phyloP scores from a whole-genome alignment of 2,113 vertebrate genomes.

The Periophthalmus modestus region DNA sequence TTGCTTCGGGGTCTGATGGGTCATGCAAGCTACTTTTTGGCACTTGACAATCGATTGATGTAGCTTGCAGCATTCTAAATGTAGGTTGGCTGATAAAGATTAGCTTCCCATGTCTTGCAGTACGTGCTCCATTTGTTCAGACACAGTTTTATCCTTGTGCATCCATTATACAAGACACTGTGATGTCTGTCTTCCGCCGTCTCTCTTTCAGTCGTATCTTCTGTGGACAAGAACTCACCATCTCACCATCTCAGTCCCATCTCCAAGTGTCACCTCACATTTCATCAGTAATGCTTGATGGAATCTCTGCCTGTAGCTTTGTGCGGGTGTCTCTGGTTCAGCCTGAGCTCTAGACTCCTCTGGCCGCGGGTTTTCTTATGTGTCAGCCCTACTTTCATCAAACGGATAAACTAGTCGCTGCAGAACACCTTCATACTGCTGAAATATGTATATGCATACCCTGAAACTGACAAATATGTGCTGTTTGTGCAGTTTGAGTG shows the following conservation, averaged over 20 bases:
- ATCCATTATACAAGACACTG: constrained; percentile 40
- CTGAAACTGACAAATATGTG: constrained; percentile 39
- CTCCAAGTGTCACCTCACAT: constrained; percentile 42
- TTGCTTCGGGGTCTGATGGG: background rate
- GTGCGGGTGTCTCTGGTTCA: constrained; percentile 52
- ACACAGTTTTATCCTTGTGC: background rate
- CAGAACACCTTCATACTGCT: constrained; percentile 53
- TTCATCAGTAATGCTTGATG: constrained; percentile 52
- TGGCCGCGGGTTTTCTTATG: constrained; percentile 35
- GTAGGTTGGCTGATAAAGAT: background rate
- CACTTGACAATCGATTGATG: background rate
- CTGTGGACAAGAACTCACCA: constrained; percentile 27
- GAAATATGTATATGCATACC: constrained; percentile 54
- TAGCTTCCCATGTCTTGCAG: background rate
- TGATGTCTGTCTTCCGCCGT: constrained; percentile 31
- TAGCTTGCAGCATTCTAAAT: background rate
- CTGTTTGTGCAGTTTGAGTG: constrained; percentile 42
- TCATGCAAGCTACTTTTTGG: background rate
- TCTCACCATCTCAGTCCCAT: constrained; percentile 33
- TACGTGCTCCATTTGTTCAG: background rate
- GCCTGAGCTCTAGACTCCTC: constrained; percentile 54
- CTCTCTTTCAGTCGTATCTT: constrained; percentile 30
- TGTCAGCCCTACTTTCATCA: constrained; percentile 65
- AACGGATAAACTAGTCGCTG: constrained; percentile 11
- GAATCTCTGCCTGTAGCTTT: constrained; percentile 60